Conservation (phyloP, 2,113 vertebrate genomes). For the Cyphomyrus plagiostoma region DNA sequence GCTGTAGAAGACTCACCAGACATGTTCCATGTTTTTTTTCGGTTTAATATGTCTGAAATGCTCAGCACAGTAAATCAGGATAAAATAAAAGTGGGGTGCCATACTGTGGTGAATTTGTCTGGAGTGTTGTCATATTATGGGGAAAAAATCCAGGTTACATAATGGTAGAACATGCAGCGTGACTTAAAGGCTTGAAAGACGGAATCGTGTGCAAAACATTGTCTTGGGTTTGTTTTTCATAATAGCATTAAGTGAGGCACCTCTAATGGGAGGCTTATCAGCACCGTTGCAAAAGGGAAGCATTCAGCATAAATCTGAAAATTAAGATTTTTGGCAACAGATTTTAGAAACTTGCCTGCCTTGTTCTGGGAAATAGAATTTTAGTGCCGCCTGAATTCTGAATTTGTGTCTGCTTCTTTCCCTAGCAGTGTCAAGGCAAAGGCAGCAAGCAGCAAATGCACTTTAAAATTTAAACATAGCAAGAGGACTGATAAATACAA, state of each 20-base stretch:
- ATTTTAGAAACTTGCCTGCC: not conserved
- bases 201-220: not conserved
- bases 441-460: not conserved
- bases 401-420: not conserved
- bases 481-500: not conserved
- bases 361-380: slow-evolving; percentile 13
- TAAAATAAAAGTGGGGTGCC: not conserved
- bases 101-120: not conserved
- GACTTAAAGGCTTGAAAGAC: not conserved
- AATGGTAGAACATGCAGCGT: not conserved
- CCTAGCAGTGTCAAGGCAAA: not conserved
- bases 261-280: not conserved
- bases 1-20: not conserved
- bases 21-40: not conserved
- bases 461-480: not conserved
- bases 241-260: slow-evolving; percentile 3
- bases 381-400: not conserved
- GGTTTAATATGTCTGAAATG: not conserved
- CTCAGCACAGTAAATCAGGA: not conserved
- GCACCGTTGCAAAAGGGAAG: slow-evolving; percentile 8
- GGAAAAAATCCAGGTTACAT: not conserved
- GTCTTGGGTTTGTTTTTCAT: not conserved
- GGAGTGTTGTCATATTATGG: not conserved
- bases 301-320: not conserved
- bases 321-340: slow-evolving; percentile 5